phyloP scores from a whole-genome alignment of 2,797 vertebrate genomes.

The Brachyalestes nurse region DNA sequence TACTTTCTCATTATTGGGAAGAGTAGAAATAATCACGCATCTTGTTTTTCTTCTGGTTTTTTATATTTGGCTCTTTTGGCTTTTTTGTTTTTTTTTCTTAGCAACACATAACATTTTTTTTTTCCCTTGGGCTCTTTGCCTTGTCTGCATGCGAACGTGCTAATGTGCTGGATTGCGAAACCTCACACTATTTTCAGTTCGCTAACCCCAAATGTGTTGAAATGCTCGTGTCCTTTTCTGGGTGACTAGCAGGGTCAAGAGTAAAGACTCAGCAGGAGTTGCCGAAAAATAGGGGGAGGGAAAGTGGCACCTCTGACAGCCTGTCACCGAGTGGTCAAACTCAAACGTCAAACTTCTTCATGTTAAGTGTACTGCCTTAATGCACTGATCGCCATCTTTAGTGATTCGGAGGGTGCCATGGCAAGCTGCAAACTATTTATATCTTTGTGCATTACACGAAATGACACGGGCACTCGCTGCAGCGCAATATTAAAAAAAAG shows the following conservation, averaged over 20 bases:
- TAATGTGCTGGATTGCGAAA: conserved; percentile 80
- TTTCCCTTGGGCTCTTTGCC: conserved; percentile 52
- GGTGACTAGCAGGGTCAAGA: conserved; percentile 74
- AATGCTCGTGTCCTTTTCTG: conserved; percentile 77
- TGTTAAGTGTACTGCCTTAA: conserved; percentile 64
- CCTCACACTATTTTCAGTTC: conserved; percentile 76
- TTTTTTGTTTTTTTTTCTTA: not conserved
- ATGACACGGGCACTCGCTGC: conserved; percentile 57
- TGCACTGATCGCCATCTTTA: conserved; percentile 63
- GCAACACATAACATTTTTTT: not conserved
- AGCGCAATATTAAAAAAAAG: conserved; percentile 54
- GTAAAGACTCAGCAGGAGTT: conserved; percentile 61
- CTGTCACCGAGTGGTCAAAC: conserved; percentile 76
- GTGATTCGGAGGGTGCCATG: conserved; percentile 64
- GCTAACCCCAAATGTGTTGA: conserved; percentile 79
- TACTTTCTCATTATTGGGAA: conserved; percentile 22
- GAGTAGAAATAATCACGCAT: conserved; percentile 32
- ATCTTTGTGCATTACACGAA: conserved; percentile 64
- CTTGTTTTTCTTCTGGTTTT: not conserved
- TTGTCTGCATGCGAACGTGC: conserved; percentile 69
- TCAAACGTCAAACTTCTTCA: conserved; percentile 34
- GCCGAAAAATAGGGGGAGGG: conserved; percentile 66
- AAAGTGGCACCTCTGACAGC: conserved; percentile 71
- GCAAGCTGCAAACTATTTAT: conserved; percentile 55
- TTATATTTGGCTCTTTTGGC: not conserved